Evolutionary conservation across 2,888 invertebrate genomes (phyloP).

Genomic region (Limulus polyphemus): DNA sequence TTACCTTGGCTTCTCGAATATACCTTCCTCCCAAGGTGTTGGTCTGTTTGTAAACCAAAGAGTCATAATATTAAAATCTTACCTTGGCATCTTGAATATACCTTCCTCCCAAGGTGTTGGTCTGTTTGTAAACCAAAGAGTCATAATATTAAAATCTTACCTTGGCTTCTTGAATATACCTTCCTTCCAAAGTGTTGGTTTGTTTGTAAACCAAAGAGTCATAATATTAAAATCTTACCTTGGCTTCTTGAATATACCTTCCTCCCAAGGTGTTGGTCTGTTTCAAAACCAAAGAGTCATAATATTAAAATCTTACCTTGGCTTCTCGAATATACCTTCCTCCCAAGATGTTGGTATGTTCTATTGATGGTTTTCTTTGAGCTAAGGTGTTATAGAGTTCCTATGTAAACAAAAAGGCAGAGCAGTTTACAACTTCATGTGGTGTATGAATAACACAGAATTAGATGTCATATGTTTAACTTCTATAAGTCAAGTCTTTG

Average conservation of each 20-base stretch:
- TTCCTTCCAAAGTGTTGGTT: too few relatives aligned
- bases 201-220: too few relatives aligned
- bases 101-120: conserved; percentile 87
- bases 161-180: conserved; percentile 94
- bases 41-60: conserved; percentile 50
- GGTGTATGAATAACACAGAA: too few relatives aligned
- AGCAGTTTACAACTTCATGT: too few relatives aligned
- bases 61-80: conserved; percentile 34
- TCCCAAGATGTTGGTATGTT: conserved; percentile 87
- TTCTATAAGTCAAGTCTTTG: too few relatives aligned
- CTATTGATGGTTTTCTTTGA: conserved; percentile 85
- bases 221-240: too few relatives aligned
- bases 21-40: conserved; percentile 89
- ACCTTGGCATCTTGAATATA: conserved; percentile 97
- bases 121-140: conserved; percentile 89
- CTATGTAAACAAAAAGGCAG: conserved; percentile 44
- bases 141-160: too few relatives aligned
- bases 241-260: conserved; percentile 89
- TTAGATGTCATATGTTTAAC: too few relatives aligned
- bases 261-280: too few relatives aligned
- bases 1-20: conserved; percentile 96
- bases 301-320: too few relatives aligned
- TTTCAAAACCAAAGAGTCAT: too few relatives aligned
- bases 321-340: conserved; percentile 88
- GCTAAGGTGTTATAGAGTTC: conserved; percentile 81